Evolutionary conservation across 1,140 invertebrate species (phyloP), one percentile per base, ranked within the genome.

Genomic region (Formica selysi): DNA sequence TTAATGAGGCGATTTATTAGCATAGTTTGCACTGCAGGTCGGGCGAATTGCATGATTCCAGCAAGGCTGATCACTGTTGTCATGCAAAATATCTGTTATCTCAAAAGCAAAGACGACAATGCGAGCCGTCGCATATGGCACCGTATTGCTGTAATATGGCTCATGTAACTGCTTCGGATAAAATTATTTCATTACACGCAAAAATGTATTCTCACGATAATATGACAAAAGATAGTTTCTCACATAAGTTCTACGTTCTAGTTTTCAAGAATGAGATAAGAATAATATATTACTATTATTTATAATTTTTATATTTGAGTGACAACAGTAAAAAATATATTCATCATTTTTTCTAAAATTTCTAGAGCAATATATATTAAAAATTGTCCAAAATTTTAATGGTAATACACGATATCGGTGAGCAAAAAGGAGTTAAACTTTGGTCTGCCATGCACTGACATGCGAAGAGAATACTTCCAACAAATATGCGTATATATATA

Each of bases 1-100:
- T 65, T 90, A 90, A 90, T 87, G 74, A 90, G 74, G 13, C 88
- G 68, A 90, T 90, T 90, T 90, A 90, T 89, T 87, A 84, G 62
- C 80, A 67, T 79, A 70, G 79, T 85, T 76, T 79, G 59, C 41
- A 79, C 22, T 48, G 29, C 59, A 62, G 44, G 32, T 65, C 64
- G 22, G 54, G 61, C 61, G 29, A 79, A 86, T 89, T 19, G 54
- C 22, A 65, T 54, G 32, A 71, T 68, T 59, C 51, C 36, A 51
- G 57, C 62, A 26, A 29, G 70, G 36, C 11, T 54, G 38, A 26
- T 38, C 57, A 51, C 32, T 22, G 74, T 89, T 89, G 86, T 89
- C 65, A 89, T 83, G 87, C 71, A 78, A 86, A 89, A 81, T 73
- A 64, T 38, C 79, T 59, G 29, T 5, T 89, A 76, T 57, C 86